phyloP scores from a whole-genome alignment of 2,797 vertebrate genomes.

The Scleropages formosus region DNA sequence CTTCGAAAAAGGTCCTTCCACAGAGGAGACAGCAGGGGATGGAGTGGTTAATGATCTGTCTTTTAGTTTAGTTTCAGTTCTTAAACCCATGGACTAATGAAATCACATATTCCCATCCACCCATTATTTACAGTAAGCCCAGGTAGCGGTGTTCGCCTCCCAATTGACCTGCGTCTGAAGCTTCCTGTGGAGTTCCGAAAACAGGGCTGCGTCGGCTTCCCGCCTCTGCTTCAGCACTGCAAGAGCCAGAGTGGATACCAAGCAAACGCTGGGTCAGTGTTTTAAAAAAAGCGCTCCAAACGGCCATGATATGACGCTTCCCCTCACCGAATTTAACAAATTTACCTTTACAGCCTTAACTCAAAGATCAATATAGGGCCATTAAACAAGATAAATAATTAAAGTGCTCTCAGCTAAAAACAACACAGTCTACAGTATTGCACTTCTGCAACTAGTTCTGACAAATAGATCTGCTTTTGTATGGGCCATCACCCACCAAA shows the following conservation, averaged over 20 bases:
- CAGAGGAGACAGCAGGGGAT: neutral
- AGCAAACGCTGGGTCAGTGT: neutral
- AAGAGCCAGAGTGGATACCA: conserved; percentile 20
- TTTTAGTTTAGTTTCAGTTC: too few relatives aligned
- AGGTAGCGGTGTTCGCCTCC: too few relatives aligned
- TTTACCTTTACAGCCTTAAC: conserved; percentile 41
- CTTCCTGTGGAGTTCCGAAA: conserved; percentile 93
- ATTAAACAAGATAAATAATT: conserved; percentile 41
- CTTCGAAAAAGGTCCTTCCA: conserved; percentile 1
- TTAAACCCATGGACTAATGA: neutral
- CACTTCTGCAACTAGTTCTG: neutral
- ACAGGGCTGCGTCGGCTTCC: conserved; percentile 87
- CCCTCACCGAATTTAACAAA: conserved; percentile 35
- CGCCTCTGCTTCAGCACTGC: conserved; percentile 89
- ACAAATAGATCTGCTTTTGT: conserved; percentile 17
- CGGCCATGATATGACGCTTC: neutral
- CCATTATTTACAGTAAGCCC: neutral
- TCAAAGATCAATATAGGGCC: conserved; percentile 49
- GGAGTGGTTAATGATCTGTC: neutral
- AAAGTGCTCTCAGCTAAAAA: conserved; percentile 24
- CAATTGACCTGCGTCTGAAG: conserved; percentile 86
- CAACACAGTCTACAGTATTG: neutral
- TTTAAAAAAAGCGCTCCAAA: neutral
- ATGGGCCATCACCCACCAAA: conserved; percentile 3
- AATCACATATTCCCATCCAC: neutral